These are phyloP conservation scores for Cynodonichthys magdalenae DNA, from an alignment of 2,797 vertebrate species.

Conservation along the genomic window DNA sequence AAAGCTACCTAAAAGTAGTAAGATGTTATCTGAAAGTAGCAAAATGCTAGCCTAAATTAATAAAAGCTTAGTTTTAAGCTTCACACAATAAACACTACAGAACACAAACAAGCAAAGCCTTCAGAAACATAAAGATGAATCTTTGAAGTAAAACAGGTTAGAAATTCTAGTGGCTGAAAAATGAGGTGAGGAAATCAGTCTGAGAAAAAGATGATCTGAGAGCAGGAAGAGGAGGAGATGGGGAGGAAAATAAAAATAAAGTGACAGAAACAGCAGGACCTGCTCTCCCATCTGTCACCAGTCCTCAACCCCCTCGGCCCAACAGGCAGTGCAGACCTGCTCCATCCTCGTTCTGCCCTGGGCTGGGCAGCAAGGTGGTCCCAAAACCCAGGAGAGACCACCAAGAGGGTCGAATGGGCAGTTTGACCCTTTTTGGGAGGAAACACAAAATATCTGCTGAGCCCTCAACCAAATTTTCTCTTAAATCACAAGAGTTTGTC, in stretches of 20 bases:
- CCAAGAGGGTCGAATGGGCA: neutral
- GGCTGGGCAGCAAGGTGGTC: constrained; percentile 11
- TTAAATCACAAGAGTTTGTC: too few species aligned
- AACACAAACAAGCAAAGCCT: neutral
- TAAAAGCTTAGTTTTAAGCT: too few species aligned
- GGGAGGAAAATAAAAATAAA: constrained; percentile 2
- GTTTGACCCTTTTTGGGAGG: neutral
- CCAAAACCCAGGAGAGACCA: constrained; percentile 15
- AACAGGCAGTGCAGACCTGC: constrained; percentile 16
- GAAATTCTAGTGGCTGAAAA: neutral
- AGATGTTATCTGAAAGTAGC: too few species aligned
- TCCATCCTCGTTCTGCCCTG: constrained; percentile 33
- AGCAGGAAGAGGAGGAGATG: neutral
- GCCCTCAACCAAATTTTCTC: neutral
- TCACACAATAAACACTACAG: neutral
- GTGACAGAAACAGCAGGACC: constrained; percentile 47
- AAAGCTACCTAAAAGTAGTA: too few species aligned
- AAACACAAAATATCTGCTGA: constrained; percentile 1
- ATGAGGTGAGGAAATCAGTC: neutral
- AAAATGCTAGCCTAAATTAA: too few species aligned
- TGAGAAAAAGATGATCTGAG: neutral
- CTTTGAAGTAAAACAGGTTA: neutral
- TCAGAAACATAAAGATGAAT: neutral
- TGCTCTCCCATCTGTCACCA: constrained; percentile 72
- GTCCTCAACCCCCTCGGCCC: constrained; percentile 28